phyloP scores from a whole-genome alignment of 2,888 invertebrate genomes.

The Xanthostigma xanthostigma region DNA sequence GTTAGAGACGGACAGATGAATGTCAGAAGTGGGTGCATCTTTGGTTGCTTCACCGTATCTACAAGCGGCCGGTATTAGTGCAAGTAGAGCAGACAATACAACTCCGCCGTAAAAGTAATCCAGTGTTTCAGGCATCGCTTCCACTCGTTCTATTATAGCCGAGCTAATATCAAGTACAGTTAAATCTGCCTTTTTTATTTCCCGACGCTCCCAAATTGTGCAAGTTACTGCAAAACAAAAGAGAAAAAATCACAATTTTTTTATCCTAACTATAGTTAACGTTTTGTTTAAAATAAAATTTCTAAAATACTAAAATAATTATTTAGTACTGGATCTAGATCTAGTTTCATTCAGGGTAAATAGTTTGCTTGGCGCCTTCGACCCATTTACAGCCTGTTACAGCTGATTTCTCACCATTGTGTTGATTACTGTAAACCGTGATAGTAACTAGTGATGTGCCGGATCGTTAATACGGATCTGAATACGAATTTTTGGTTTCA shows the following conservation, averaged over 20 bases:
- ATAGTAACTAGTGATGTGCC: too few relatives aligned
- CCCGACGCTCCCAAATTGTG: conserved; percentile 85
- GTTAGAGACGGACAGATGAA: conserved; percentile 18
- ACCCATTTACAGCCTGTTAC: too few relatives aligned
- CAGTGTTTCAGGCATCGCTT: conserved; percentile 60
- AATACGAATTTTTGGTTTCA: too few relatives aligned
- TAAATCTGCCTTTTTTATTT: conserved; percentile 82
- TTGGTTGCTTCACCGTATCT: conserved; percentile 28
- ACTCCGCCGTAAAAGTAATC: conserved; percentile 65
- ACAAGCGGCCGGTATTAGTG: conserved; percentile 45
- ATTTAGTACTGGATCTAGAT: too few relatives aligned
- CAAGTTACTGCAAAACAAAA: conserved; percentile 60
- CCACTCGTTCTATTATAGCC: conserved; percentile 83
- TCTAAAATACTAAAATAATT: too few relatives aligned
- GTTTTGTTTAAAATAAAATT: too few relatives aligned
- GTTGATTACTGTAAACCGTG: too few relatives aligned
- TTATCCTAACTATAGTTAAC: too few relatives aligned
- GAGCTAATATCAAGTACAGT: conserved; percentile 91
- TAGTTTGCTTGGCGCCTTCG: too few relatives aligned
- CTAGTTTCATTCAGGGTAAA: too few relatives aligned
- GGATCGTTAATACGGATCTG: too few relatives aligned
- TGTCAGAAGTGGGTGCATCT: conserved; percentile 22
- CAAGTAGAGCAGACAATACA: conserved; percentile 40
- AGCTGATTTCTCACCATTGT: too few relatives aligned
- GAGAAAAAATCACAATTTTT: not conserved